Percentiles rank a stretch among this genome's conserved stretches.
Evolutionary conservation across 2,797 vertebrate species (phyloP).

Genomic region (Sphenodon punctatus): DNA sequence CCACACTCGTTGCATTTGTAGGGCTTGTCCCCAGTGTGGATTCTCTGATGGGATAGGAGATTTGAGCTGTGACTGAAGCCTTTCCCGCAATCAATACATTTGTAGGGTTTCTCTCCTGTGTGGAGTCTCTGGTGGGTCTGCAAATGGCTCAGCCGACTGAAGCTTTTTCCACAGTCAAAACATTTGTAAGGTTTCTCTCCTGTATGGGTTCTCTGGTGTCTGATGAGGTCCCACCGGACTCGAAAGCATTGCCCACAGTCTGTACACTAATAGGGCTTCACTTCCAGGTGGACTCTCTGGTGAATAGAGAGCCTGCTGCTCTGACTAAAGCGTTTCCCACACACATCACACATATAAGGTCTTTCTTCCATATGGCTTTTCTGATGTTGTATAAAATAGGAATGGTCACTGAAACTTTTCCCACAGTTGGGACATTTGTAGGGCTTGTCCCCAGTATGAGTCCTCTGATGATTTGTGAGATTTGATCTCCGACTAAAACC

Average conservation of each 20-base stretch:
- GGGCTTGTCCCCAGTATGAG: not conserved
- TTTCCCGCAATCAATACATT: not conserved
- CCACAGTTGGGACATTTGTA: not conserved
- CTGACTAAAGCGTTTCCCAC: constrained; percentile 57
- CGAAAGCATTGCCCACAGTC: constrained; percentile 30
- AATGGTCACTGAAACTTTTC: not conserved
- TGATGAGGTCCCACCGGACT: not conserved
- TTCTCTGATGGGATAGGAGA: not conserved
- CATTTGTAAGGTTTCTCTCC: not conserved
- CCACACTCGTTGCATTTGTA: not conserved
- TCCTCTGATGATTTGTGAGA: not conserved
- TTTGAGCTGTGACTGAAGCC: not conserved
- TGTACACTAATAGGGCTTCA: constrained; percentile 45
- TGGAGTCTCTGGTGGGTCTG: not conserved
- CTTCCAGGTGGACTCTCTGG: constrained; percentile 44
- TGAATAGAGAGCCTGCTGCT: constrained; percentile 55
- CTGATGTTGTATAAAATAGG: not conserved
- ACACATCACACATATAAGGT: constrained; percentile 52
- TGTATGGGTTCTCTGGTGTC: not conserved
- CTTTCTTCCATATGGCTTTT: constrained; percentile 22
- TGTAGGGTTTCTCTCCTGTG: not conserved
- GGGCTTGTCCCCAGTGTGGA: not conserved
- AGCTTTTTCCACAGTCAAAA: not conserved
- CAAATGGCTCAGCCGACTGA: not conserved
- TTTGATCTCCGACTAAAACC: not conserved